Evolutionary conservation across 2,113 vertebrate species (phyloP).

Genomic region (Varanus komodoensis): DNA sequence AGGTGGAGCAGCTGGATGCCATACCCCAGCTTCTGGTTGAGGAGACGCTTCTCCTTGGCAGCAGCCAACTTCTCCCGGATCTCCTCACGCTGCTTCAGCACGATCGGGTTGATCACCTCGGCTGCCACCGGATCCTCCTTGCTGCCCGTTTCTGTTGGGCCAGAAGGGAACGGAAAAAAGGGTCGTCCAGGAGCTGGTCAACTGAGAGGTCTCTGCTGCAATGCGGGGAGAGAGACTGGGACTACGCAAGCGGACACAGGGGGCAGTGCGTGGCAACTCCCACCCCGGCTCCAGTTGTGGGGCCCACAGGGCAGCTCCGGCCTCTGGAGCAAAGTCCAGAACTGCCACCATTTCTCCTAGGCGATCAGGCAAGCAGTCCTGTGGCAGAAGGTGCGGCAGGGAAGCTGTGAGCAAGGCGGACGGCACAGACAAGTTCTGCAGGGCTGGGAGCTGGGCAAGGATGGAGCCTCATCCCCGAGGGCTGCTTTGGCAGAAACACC

Average conservation of each 20-base stretch:
- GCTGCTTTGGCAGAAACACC: not conserved
- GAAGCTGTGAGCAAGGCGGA: not conserved
- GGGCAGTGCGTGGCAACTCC: not conserved
- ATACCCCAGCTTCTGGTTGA: constrained; percentile 90
- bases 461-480: not conserved
- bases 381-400: not conserved
- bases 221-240: no score
- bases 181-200: not conserved
- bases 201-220: no score
- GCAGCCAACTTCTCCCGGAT: constrained; percentile 90
- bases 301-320: no score
- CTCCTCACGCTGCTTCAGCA: constrained; percentile 84
- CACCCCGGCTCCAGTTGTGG: not conserved
- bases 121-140: constrained; percentile 89
- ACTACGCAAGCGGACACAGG: not conserved
- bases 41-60: constrained; percentile 89
- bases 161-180: not conserved
- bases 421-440: not conserved
- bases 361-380: no score
- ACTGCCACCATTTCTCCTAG: no score
- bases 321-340: no score
- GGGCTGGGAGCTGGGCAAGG: not conserved
- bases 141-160: constrained; percentile 82
- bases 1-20: not conserved
- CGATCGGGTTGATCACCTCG: constrained; percentile 85